Percentiles rank a stretch among this genome's conserved stretches.
Conservation (phyloP, 2,888 invertebrate genomes). For the Dryocosmus kuriphilus region DNA sequence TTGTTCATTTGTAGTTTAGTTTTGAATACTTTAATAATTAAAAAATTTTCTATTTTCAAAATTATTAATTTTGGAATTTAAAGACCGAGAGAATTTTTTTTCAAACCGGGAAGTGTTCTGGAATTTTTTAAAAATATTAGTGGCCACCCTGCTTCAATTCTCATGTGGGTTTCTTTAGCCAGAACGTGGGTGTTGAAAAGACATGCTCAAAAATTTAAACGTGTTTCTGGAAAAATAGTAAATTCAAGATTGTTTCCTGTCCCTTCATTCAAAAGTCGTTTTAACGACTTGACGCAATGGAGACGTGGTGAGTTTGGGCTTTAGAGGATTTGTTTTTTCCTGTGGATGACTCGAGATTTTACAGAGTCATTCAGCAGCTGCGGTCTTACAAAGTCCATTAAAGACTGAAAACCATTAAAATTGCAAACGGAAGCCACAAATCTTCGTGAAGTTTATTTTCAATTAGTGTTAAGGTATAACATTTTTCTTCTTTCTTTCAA, state of each 20-base stretch:
- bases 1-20: too few species aligned
- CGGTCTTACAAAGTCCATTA: slow-evolving; percentile 28
- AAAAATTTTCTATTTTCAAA: too few species aligned
- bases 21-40: too few species aligned
- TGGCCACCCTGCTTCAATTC: too few species aligned
- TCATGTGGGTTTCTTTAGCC: neutral
- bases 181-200: neutral
- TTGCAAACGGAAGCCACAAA: slow-evolving; percentile 39
- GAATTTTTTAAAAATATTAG: too few species aligned
- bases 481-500: slow-evolving; percentile 7
- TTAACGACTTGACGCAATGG: neutral
- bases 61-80: too few species aligned
- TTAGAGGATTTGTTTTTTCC: slow-evolving; percentile 33
- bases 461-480: slow-evolving; percentile 22
- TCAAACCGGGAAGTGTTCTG: too few species aligned
- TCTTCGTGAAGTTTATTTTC: slow-evolving; percentile 36
- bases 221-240: neutral
- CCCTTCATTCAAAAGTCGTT: neutral
- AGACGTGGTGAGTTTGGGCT: slow-evolving; percentile 20
- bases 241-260: slow-evolving; percentile 19
- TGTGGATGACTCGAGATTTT: slow-evolving; percentile 15
- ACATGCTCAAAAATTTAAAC: neutral
- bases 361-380: slow-evolving; percentile 28
- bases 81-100: too few species aligned
- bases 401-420: slow-evolving; percentile 30